Conservation (phyloP, 2,888 invertebrate genomes). For the Drosophila pseudotakahashii region DNA sequence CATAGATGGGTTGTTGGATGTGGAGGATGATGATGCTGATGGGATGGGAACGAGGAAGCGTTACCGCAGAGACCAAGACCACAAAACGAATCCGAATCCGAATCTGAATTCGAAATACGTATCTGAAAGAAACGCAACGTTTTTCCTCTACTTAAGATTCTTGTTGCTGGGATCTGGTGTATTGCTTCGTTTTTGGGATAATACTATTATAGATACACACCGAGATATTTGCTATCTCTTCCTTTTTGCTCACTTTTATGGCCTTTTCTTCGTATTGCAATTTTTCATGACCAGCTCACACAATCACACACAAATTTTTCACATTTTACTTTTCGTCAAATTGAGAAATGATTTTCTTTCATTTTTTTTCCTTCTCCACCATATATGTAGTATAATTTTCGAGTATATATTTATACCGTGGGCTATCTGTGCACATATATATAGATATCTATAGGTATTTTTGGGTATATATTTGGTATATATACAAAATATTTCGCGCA, state of each 20-base stretch:
- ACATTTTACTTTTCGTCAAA: slow-evolving; percentile 60
- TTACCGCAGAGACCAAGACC: slow-evolving; percentile 18
- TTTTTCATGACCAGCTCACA: slow-evolving; percentile 43
- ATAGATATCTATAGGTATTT: slow-evolving; percentile 37
- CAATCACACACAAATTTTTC: slow-evolving; percentile 44
- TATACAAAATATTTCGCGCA: slow-evolving; percentile 60
- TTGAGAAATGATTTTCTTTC: slow-evolving; percentile 48
- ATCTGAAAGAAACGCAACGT: slow-evolving; percentile 38
- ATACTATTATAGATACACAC: slow-evolving; percentile 34
- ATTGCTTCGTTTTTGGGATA: slow-evolving; percentile 26
- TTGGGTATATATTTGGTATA: slow-evolving; percentile 29
- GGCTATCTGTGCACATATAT: slow-evolving; percentile 46
- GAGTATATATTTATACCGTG: slow-evolving; percentile 45
- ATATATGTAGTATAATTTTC: slow-evolving; percentile 54
- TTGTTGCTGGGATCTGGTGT: neutral
- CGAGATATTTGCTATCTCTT: slow-evolving; percentile 23
- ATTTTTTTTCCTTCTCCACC: slow-evolving; percentile 34
- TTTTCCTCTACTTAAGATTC: slow-evolving; percentile 16
- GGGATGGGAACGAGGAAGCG: slow-evolving; percentile 54
- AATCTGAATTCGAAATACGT: slow-evolving; percentile 20
- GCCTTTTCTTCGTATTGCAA: slow-evolving; percentile 25
- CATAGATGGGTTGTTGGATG: slow-evolving; percentile 29
- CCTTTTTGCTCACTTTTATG: slow-evolving; percentile 37
- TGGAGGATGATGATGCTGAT: slow-evolving; percentile 12
- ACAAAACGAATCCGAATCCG: slow-evolving; percentile 8